A percentile compares a stretch with the other conserved stretches of the same genome.
Evolutionary conservation across 2,797 vertebrate species (phyloP).

Genomic region (Aythya fuligula): DNA sequence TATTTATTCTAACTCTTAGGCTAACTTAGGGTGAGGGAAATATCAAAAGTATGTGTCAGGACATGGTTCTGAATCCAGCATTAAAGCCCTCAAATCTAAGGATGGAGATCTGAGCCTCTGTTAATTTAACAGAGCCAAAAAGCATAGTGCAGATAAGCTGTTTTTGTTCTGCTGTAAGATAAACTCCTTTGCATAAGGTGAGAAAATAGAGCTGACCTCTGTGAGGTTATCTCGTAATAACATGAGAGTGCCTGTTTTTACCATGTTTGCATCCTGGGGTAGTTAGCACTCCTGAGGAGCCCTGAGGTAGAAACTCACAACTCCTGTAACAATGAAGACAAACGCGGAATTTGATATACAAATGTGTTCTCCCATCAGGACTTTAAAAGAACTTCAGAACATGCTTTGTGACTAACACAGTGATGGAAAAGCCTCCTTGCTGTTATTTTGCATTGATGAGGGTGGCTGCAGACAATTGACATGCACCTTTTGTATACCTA

Average conservation of each 20-base stretch:
- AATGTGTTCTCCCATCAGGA: neutral
- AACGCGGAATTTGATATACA: neutral
- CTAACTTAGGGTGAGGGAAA: neutral
- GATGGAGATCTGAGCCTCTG: neutral
- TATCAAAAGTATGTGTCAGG: neutral
- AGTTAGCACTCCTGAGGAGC: neutral
- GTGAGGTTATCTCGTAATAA: accelerated
- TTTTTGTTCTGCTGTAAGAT: neutral
- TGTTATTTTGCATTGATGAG: neutral
- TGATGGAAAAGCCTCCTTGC: neutral
- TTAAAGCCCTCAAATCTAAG: neutral
- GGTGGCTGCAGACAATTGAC: neutral
- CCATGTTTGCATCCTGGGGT: accelerated
- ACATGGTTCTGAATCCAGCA: neutral
- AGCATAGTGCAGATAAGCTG: neutral
- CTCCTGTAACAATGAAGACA: neutral
- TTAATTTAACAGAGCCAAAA: neutral
- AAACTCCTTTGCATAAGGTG: neutral
- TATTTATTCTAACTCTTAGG: neutral
- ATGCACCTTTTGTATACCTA: neutral
- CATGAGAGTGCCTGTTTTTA: neutral
- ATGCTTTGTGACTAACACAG: accelerated
- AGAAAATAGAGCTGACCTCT: neutral
- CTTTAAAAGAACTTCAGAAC: constrained; percentile 9
- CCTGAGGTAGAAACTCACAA: neutral